phyloP scores from a whole-genome alignment of 37 sponge, comb jelly and placozoan species.

The Cladorhizidae sp. region DNA sequence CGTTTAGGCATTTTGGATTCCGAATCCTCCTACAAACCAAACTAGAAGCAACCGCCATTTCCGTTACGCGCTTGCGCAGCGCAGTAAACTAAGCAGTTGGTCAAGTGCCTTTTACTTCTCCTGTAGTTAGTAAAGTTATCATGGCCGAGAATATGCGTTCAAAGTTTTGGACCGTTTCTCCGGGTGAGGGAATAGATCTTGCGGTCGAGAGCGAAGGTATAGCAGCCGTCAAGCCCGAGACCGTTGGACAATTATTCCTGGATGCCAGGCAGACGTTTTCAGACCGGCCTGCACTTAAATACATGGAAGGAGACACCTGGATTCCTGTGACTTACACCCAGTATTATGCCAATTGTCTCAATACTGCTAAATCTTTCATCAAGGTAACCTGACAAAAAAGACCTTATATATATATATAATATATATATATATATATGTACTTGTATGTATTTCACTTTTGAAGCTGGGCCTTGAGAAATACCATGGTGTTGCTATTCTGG shows the following conservation, averaged over 20 bases:
- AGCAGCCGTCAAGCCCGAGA: conserved; percentile 24
- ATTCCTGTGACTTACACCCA: conserved; percentile 9
- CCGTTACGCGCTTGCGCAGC: too few species aligned
- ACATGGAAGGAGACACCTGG: conserved; percentile 40
- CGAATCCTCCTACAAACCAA: too few species aligned
- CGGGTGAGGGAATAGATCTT: conserved; percentile 48
- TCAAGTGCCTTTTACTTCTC: too few species aligned
- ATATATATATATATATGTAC: neutral
- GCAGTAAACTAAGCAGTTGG: too few species aligned
- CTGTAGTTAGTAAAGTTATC: too few species aligned
- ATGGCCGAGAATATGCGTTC: too few species aligned
- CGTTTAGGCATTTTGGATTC: too few species aligned
- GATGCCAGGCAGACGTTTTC: conserved; percentile 5
- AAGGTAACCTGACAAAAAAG: conserved; percentile 62
- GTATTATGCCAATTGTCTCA: conserved; percentile 26
- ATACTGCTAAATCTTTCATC: conserved; percentile 77
- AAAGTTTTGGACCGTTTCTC: conserved; percentile 34
- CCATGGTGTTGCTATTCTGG: conserved; percentile 75
- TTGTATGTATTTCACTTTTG: neutral
- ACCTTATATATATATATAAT: neutral
- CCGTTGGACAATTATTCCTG: conserved; percentile 41
- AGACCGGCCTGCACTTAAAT: conserved; percentile 31
- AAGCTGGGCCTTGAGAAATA: conserved; percentile 78
- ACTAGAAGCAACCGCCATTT: too few species aligned
- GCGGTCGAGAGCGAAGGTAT: conserved; percentile 27